A percentile compares a stretch with the other conserved stretches of the same genome.
Conservation (phyloP, 2,888 invertebrate species). For the Phengaris alcon region DNA sequence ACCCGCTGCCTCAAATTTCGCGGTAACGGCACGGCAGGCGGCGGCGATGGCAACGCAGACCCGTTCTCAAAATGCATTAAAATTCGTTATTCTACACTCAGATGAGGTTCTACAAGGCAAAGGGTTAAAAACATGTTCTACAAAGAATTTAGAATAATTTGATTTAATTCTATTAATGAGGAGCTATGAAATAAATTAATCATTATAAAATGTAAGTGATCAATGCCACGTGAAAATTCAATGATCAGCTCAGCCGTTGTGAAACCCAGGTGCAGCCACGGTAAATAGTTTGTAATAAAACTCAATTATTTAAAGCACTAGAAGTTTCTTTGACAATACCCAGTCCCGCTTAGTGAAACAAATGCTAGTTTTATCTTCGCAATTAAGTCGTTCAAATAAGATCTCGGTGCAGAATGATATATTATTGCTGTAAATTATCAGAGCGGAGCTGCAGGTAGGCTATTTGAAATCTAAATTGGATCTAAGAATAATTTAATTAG, state of each 20-base stretch:
- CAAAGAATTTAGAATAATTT: no score
- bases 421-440: constrained; percentile 22
- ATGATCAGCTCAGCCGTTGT: neutral
- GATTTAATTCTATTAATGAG: no score
- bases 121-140: no score
- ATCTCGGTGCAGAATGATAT: constrained; percentile 26
- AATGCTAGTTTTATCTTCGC: constrained; percentile 25
- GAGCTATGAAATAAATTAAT: no score
- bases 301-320: neutral
- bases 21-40: no score
- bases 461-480: constrained; percentile 20
- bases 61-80: no score
- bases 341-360: constrained; percentile 25
- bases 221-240: no score
- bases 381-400: constrained; percentile 27
- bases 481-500: constrained; percentile 16
- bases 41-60: no score
- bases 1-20: no score
- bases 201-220: no score
- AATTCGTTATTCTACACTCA: no score
- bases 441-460: constrained; percentile 27
- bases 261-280: neutral
- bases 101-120: no score
- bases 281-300: neutral
- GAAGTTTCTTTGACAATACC: constrained; percentile 24